These are phyloP conservation scores for Microtus oregoni DNA, from an alignment of 2,113 vertebrate genomes.

Conservation along the genomic window DNA sequence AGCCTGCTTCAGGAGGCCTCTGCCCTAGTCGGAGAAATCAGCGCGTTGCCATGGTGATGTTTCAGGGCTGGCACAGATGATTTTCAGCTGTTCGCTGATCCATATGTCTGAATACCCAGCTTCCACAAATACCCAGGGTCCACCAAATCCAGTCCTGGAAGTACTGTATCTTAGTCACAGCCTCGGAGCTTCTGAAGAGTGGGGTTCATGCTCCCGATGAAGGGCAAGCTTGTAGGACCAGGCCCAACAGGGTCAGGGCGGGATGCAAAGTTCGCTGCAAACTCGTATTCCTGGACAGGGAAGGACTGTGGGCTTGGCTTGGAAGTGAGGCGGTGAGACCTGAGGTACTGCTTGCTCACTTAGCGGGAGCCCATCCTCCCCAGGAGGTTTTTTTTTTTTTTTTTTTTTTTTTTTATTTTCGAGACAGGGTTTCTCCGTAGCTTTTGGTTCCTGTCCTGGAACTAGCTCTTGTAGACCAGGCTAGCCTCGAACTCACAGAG, in stretches of 20 bases:
- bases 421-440: too few relatives aligned
- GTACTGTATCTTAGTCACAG: neutral
- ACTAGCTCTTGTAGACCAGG: too few relatives aligned
- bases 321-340: neutral
- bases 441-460: too few relatives aligned
- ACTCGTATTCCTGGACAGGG: rapidly evolving
- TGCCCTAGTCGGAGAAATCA: neutral
- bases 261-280: too few relatives aligned
- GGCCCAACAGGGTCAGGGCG: rapidly evolving
- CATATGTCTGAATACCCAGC: neutral
- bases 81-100: neutral
- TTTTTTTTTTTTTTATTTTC: too few relatives aligned
- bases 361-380: too few relatives aligned
- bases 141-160: neutral
- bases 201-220: too few relatives aligned
- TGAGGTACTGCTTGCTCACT: too few relatives aligned
- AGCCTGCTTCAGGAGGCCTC: neutral
- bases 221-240: neutral
- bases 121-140: neutral
- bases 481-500: too few relatives aligned
- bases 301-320: too few relatives aligned
- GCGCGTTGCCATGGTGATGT: neutral
- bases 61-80: neutral
- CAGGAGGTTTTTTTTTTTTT: neutral
- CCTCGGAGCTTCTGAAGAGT: neutral